These are phyloP conservation scores for Kradibia gibbosae DNA, from an alignment of 1,140 invertebrate genomes.

Conservation along the genomic window DNA sequence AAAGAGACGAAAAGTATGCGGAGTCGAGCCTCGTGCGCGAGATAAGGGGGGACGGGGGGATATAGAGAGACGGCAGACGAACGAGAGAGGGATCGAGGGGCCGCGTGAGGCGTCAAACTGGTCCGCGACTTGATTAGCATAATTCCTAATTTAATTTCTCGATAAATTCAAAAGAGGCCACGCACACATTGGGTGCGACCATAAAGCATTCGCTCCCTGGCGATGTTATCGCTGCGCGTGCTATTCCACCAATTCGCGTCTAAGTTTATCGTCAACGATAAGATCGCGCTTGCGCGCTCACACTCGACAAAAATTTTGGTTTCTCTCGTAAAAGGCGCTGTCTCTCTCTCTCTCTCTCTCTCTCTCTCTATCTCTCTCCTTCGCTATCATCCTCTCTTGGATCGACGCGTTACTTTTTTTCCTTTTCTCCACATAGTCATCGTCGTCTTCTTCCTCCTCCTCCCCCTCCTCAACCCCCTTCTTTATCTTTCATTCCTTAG, in stretches of 20 bases:
- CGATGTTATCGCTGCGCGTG: slow-evolving; percentile 38
- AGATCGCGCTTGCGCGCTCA: slow-evolving; percentile 29
- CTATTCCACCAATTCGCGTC: slow-evolving; percentile 51
- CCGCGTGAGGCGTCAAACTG: slow-evolving; percentile 30
- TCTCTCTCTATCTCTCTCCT: no score
- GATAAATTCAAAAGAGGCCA: slow-evolving; percentile 45
- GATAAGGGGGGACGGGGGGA: background rate
- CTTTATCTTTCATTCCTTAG: background rate
- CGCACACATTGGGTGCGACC: slow-evolving; percentile 9
- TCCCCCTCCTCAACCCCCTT: background rate
- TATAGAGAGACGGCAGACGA: background rate
- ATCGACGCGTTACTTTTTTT: background rate
- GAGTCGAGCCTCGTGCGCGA: background rate
- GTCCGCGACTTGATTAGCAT: slow-evolving; percentile 45
- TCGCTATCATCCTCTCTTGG: background rate
- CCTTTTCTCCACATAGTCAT: background rate
- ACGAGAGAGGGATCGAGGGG: background rate
- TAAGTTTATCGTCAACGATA: slow-evolving; percentile 49
- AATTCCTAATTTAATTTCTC: slow-evolving; percentile 52
- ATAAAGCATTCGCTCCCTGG: background rate
- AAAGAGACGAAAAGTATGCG: slow-evolving; percentile 9
- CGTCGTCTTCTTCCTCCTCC: background rate
- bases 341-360: no score
- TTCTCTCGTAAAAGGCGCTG: slow-evolving; percentile 36
- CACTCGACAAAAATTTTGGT: slow-evolving; percentile 28